Evolutionary conservation across 2,888 invertebrate genomes (phyloP).

Genomic region (Cephus nigrinus): DNA sequence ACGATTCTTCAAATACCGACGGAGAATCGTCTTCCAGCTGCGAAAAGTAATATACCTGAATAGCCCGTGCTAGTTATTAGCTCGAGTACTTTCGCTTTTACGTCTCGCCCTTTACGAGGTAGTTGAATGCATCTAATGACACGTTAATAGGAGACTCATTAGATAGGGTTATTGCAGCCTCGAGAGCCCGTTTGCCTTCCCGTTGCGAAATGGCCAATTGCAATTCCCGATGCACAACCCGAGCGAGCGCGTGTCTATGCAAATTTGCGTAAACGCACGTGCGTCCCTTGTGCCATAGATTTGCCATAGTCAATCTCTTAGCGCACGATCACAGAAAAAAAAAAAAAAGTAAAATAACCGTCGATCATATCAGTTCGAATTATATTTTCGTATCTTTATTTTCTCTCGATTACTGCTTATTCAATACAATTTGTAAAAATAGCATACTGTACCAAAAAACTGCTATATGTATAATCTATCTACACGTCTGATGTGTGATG

Average conservation of each 20-base stretch:
- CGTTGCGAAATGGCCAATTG: neutral
- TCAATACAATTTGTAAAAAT: slow-evolving; percentile 64
- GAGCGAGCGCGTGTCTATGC: no score
- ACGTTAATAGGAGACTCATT: neutral
- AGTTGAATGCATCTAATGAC: neutral
- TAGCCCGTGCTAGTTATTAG: neutral
- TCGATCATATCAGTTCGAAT: slow-evolving; percentile 7
- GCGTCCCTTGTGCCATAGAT: neutral
- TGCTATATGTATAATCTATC: slow-evolving; percentile 34
- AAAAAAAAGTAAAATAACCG: slow-evolving; percentile 12
- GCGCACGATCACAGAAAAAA: neutral
- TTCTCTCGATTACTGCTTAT: slow-evolving; percentile 55
- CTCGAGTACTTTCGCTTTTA: neutral
- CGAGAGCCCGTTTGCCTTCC: neutral
- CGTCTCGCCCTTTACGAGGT: neutral
- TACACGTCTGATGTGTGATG: neutral
- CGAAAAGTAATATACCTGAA: neutral
- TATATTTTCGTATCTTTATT: slow-evolving; percentile 45
- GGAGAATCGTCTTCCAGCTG: neutral
- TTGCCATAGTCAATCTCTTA: neutral
- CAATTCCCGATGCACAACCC: neutral
- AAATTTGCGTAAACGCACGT: neutral
- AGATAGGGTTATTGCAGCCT: neutral
- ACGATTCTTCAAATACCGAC: neutral
- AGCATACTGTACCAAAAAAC: slow-evolving; percentile 61